These are phyloP conservation scores for Epizoanthus rinbou DNA, from an alignment of 92 coral and sea anemone genomes.

Conservation along the genomic window DNA sequence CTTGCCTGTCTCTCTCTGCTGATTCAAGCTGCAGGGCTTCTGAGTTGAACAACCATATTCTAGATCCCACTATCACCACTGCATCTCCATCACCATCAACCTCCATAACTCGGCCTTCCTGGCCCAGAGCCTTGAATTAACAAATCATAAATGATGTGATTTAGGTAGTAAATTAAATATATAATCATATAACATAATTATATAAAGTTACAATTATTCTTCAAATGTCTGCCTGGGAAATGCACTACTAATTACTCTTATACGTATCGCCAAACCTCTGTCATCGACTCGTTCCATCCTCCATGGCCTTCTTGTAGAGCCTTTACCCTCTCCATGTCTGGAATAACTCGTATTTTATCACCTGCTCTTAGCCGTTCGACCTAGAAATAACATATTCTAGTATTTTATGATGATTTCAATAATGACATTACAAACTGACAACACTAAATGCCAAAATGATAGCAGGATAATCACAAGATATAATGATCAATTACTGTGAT, in stretches of 20 bases:
- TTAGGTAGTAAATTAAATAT: not conserved
- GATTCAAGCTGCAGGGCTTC: constrained; percentile 62
- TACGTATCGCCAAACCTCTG: constrained; percentile 33
- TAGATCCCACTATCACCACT: constrained; percentile 60
- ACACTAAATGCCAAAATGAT: not conserved
- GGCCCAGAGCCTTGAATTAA: constrained; percentile 59
- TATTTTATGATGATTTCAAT: not conserved
- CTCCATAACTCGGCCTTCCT: constrained; percentile 62
- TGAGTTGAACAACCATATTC: constrained; percentile 71
- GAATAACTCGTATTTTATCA: constrained; percentile 66
- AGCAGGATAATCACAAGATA: not conserved
- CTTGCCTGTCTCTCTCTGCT: constrained; percentile 51
- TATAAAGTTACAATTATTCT: too few relatives aligned
- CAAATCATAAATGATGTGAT: not conserved
- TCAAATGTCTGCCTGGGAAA: too few relatives aligned
- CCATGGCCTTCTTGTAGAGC: constrained; percentile 82
- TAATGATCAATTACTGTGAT: too few relatives aligned
- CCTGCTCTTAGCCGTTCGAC: constrained; percentile 60
- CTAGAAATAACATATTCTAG: constrained; percentile 17
- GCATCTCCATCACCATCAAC: constrained; percentile 74
- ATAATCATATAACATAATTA: too few relatives aligned
- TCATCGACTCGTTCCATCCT: constrained; percentile 82
- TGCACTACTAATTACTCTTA: too few relatives aligned
- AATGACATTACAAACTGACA: not conserved
- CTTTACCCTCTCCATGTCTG: constrained; percentile 57